phyloP scores from a whole-genome alignment of 2,113 vertebrate species.

The Muscicapa adusta region DNA sequence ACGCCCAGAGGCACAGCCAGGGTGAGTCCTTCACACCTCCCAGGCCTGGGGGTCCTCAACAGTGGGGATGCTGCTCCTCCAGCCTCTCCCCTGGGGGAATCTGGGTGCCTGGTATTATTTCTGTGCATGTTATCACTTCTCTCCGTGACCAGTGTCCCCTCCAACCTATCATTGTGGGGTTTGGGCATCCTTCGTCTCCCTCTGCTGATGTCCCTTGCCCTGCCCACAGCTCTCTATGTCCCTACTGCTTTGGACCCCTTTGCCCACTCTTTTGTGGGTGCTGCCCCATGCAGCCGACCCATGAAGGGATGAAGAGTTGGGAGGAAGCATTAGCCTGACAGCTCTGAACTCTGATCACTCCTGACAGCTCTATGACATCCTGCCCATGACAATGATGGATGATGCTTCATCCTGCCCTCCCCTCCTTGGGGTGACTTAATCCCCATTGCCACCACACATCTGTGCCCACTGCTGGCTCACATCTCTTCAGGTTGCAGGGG shows the following conservation, averaged over 20 bases:
- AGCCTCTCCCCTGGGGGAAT: neutral
- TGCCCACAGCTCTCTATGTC: neutral
- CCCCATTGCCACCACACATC: neutral
- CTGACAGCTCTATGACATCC: neutral
- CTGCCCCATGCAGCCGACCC: neutral
- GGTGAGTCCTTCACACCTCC: constrained; percentile 77
- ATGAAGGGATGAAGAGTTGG: neutral
- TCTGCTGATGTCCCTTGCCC: rapidly evolving
- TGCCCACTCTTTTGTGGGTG: rapidly evolving
- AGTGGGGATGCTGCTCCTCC: neutral
- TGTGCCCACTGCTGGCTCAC: neutral
- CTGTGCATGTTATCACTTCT: neutral
- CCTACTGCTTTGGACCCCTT: neutral
- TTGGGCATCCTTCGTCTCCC: neutral
- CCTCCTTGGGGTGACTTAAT: neutral
- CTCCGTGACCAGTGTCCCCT: rapidly evolving
- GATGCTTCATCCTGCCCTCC: neutral
- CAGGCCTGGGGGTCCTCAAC: neutral
- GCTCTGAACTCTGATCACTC: rapidly evolving
- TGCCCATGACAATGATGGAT: neutral
- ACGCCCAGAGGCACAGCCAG: constrained; percentile 87
- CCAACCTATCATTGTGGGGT: rapidly evolving
- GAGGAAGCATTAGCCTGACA: neutral
- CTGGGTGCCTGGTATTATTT: rapidly evolving
- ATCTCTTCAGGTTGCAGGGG: neutral